Conservation (phyloP, 2,113 vertebrate species). For the Lipophrys pholis region DNA sequence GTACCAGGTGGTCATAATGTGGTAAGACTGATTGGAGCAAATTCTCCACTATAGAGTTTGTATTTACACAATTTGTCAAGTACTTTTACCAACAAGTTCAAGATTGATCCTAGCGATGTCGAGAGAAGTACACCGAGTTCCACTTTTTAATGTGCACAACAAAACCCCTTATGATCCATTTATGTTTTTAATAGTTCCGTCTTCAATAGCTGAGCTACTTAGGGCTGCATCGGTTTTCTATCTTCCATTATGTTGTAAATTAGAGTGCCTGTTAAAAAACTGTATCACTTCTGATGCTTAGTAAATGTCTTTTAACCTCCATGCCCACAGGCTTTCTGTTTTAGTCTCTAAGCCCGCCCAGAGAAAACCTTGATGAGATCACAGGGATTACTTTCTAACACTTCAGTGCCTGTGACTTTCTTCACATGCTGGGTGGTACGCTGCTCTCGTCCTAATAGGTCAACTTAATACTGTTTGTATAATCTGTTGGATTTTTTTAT, state of each 20-base stretch:
- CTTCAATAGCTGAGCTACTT: no score
- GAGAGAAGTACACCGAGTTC: neutral
- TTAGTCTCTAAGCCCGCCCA: neutral
- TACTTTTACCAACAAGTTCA: neutral
- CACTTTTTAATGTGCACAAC: neutral
- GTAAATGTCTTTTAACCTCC: neutral
- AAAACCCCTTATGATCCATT: neutral
- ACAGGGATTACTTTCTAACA: conserved; percentile 1
- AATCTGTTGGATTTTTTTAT: no score
- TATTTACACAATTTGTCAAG: no score
- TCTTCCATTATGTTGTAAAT: neutral
- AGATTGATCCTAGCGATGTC: neutral
- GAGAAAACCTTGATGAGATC: conserved; percentile 5
- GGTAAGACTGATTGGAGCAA: no score
- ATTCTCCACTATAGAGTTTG: neutral
- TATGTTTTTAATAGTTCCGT: no score
- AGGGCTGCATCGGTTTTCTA: neutral
- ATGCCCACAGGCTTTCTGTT: neutral
- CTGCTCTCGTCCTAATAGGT: neutral
- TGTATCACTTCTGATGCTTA: neutral
- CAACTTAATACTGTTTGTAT: no score
- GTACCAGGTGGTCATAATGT: no score
- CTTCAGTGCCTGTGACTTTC: neutral
- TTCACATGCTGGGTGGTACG: neutral
- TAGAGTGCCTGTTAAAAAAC: neutral